Base-by-base conservation (phyloP, 2,113 vertebrate species). In the Benitochromis conjunctus region DNA sequence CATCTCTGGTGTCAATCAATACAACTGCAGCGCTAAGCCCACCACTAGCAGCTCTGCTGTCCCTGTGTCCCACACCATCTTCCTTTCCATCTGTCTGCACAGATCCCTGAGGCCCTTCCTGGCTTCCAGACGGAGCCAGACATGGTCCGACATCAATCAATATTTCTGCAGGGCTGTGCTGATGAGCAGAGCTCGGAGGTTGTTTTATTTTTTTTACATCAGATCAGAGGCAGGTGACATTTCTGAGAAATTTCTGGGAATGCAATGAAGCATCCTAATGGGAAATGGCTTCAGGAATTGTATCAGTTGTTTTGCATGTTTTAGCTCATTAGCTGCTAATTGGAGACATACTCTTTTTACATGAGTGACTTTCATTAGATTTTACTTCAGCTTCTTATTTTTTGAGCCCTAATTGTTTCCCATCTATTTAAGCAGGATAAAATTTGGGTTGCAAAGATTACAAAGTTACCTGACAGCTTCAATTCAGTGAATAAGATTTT, bases 1-100 rank as follows among this genome's bases (percentile, higher is more conserved):
- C 62, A 54, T 92, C 90, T 92, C 86, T 43, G 2, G 43, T 91
- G 80, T 92, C 92, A 79, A 92, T 92, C 92, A 90, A 92, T 93
- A 89, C n/a, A 57, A 43, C 86, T 91, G 82, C 92, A 85, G 91
- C 80, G 69, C 55, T 46, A 36, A 86, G 85, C 74, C 87, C 92
- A 86, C 88, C 80, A 21, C 58, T 34, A 58, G 80, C 85, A 81
- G 56, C 83, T 46, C 84, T 76, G 55, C 84, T 76, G n/a, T 58
- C 82, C 77, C 87, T 12, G 56, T 10, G 83, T 88, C 90, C 86
- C 89, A 54, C 78, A 3, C 69, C 86, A 29, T 58, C 89, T 60
- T 86, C 81, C 66, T 64, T 41, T 88, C 89, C 90, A 80, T 90
- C 90, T 87, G 84, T 83, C 89, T 85, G 89, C 84, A 14, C 9